phyloP scores from a whole-genome alignment of 92 coral and sea anemone genomes.

The Siderastrea siderea region DNA sequence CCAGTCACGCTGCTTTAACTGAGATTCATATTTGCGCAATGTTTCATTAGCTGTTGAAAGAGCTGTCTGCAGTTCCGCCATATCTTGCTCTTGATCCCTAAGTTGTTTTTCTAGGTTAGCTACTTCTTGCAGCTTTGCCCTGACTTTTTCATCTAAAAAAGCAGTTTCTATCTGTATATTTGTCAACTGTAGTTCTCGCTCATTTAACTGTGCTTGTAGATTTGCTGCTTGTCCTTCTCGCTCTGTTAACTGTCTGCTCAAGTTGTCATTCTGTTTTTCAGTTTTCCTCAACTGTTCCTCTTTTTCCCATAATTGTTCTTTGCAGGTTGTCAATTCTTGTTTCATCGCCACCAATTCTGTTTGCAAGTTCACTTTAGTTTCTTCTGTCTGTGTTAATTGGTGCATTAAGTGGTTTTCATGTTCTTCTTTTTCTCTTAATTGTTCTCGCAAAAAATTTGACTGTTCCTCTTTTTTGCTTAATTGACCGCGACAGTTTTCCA shows the following conservation, averaged over 20 bases:
- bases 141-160: neutral
- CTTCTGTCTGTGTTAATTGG: too few relatives aligned
- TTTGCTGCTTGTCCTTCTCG: neutral
- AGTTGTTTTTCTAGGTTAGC: neutral
- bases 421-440: too few relatives aligned
- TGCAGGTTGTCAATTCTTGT: too few relatives aligned
- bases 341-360: too few relatives aligned
- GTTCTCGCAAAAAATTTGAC: neutral
- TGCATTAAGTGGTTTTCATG: too few relatives aligned
- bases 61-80: neutral
- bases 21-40: neutral
- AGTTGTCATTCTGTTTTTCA: neutral
- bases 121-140: neutral
- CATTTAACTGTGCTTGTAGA: neutral
- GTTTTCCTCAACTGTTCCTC: neutral
- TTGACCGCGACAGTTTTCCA: neutral
- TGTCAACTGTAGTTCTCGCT: neutral
- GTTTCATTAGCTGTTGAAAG: neutral
- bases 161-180: neutral
- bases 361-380: too few relatives aligned
- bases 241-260: too few relatives aligned
- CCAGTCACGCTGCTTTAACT: slow-evolving; percentile 64
- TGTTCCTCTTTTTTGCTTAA: neutral
- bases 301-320: neutral
- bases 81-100: neutral